phyloP scores from a whole-genome alignment of 1,140 invertebrate genomes.

The Agrilus planipennis region DNA sequence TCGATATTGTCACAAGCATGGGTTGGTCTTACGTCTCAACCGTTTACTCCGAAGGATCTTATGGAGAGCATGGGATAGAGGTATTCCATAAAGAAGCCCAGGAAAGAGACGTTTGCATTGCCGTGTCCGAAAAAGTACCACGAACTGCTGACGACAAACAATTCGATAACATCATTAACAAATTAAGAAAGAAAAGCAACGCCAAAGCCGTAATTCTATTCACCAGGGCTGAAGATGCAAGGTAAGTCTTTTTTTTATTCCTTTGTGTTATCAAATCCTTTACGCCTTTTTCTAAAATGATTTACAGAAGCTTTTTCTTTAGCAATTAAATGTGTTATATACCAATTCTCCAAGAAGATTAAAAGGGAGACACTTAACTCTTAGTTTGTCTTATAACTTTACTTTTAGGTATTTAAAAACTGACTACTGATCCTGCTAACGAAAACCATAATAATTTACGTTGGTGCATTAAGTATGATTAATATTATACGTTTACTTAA shows the following conservation, averaged over 20 bases:
- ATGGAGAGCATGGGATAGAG: slow-evolving; percentile 47
- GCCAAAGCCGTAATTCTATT: slow-evolving; percentile 58
- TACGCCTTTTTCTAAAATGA: too few species aligned
- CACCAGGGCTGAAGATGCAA: slow-evolving; percentile 54
- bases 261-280: too few species aligned
- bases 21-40: slow-evolving; percentile 79
- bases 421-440: too few species aligned
- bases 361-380: too few species aligned
- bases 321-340: too few species aligned
- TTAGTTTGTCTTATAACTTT: too few species aligned
- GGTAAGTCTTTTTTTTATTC: slow-evolving; percentile 25
- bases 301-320: too few species aligned
- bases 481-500: too few species aligned
- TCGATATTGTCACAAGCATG: slow-evolving; percentile 59
- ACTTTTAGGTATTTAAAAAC: too few species aligned
- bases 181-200: slow-evolving; percentile 45
- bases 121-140: slow-evolving; percentile 56
- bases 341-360: too few species aligned
- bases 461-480: too few species aligned
- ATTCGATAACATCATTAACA: slow-evolving; percentile 49
- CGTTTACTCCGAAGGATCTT: slow-evolving; percentile 63
- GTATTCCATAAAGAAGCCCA: slow-evolving; percentile 56
- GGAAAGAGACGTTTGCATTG: slow-evolving; percentile 61
- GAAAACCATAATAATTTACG: too few species aligned
- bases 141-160: slow-evolving; percentile 44